These are phyloP conservation scores for Torymus tubicola DNA, from an alignment of 2,888 invertebrate species.

Conservation along the genomic window DNA sequence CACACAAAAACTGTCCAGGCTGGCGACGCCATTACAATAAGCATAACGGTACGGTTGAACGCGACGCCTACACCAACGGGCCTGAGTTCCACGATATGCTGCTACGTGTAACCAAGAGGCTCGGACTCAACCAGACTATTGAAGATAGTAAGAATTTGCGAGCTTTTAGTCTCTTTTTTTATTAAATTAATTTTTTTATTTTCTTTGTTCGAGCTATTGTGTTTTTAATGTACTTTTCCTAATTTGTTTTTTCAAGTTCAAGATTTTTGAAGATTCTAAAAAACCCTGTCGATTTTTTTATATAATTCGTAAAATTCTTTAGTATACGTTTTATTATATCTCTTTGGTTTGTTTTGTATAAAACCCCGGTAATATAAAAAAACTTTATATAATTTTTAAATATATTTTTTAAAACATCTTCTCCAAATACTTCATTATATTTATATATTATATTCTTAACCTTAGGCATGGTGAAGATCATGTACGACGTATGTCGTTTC, in stretches of 20 bases:
- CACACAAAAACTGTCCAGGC: slow-evolving; percentile 80
- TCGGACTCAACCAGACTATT: slow-evolving; percentile 78
- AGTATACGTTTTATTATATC: no score
- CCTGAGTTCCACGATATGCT: slow-evolving; percentile 75
- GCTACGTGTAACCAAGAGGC: slow-evolving; percentile 79
- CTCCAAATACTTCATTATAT: background rate
- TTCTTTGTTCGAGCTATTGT: no score
- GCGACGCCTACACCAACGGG: slow-evolving; percentile 73
- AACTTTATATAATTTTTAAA: background rate
- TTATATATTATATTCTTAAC: background rate
- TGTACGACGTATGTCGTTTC: slow-evolving; percentile 89
- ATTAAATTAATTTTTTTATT: no score
- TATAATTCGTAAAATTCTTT: no score
- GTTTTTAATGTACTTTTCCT: background rate
- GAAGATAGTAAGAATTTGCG: slow-evolving; percentile 9
- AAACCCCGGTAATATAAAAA: no score
- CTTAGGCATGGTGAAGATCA: slow-evolving; percentile 78
- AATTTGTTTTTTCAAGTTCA: no score
- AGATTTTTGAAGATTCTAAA: no score
- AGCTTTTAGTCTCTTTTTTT: no score
- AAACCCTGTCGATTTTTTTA: no score
- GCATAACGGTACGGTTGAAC: slow-evolving; percentile 73
- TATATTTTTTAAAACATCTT: background rate
- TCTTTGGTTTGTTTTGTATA: no score
- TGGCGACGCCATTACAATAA: slow-evolving; percentile 77